A percentile compares a stretch with the other conserved stretches of the same genome.
Evolutionary conservation across 2,888 invertebrate genomes (phyloP).

Genomic region (Stictocephala bisonia): DNA sequence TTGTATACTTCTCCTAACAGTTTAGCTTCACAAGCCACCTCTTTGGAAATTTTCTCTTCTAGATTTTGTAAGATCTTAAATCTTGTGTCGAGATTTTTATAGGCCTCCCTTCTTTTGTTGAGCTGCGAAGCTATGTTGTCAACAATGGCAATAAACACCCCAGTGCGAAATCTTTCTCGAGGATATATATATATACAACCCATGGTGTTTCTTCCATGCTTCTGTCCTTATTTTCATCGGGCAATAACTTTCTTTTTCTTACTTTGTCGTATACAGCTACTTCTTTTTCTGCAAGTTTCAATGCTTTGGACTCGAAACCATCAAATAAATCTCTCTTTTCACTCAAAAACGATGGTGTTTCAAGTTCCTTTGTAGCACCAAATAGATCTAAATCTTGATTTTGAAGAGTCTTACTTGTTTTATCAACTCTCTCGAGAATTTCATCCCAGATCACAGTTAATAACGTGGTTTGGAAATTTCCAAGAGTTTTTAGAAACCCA

Average conservation of each 20-base stretch:
- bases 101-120: background rate
- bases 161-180: background rate
- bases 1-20: no score
- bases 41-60: no score
- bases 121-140: background rate
- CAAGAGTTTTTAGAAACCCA: slow-evolving; percentile 14
- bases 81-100: background rate
- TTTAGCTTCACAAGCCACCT: no score
- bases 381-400: slow-evolving; percentile 28
- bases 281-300: background rate
- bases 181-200: background rate
- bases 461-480: slow-evolving; percentile 5
- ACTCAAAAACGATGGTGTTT: slow-evolving; percentile 13
- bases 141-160: background rate
- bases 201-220: no score
- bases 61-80: slow-evolving; percentile 15
- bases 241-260: slow-evolving; percentile 8
- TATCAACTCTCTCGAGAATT: slow-evolving; percentile 11
- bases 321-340: slow-evolving; percentile 14
- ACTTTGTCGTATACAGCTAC: background rate
- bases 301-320: slow-evolving; percentile 6
- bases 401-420: slow-evolving; percentile 17
- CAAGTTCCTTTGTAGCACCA: background rate
- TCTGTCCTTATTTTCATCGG: slow-evolving; percentile 17
- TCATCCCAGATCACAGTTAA: slow-evolving; percentile 29